Percentiles rank a stretch among this genome's conserved stretches.
Conservation (phyloP, 2,113 vertebrate species). For the Edolisoma coerulescens region DNA sequence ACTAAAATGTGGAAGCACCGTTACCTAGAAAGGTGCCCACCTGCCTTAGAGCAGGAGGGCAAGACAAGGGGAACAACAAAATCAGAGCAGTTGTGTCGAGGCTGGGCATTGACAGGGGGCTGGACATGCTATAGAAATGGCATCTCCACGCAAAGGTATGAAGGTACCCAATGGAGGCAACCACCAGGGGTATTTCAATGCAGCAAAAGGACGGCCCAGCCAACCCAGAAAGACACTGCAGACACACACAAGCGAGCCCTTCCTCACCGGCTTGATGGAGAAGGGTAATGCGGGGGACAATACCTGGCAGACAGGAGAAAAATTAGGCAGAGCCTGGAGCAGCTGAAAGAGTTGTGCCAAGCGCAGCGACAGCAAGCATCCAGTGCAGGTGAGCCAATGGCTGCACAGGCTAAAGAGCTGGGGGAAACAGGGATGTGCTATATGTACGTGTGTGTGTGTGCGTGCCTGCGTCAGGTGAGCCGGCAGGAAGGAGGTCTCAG, state of each 20-base stretch:
- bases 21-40: not conserved
- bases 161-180: not conserved
- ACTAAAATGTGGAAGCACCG: not conserved
- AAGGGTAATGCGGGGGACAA: rapidly evolving
- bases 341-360: not conserved
- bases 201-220: not conserved
- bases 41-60: not conserved
- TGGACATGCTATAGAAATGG: not conserved
- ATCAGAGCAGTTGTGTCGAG: not conserved
- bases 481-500: constrained; percentile 4
- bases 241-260: rapidly evolving
- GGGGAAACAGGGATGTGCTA: not conserved
- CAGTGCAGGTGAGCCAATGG: not conserved
- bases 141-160: not conserved
- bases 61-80: not conserved
- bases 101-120: not conserved
- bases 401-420: not conserved
- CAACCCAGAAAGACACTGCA: not conserved
- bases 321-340: not conserved
- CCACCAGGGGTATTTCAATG: rapidly evolving
- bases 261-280: not conserved
- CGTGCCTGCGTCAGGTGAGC: not conserved
- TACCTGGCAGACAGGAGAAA: not conserved
- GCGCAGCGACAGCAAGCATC: not conserved
- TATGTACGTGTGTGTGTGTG: not conserved